Evolutionary conservation across 2,797 vertebrate species (phyloP).

Genomic region (Tiaroga cobitis): DNA sequence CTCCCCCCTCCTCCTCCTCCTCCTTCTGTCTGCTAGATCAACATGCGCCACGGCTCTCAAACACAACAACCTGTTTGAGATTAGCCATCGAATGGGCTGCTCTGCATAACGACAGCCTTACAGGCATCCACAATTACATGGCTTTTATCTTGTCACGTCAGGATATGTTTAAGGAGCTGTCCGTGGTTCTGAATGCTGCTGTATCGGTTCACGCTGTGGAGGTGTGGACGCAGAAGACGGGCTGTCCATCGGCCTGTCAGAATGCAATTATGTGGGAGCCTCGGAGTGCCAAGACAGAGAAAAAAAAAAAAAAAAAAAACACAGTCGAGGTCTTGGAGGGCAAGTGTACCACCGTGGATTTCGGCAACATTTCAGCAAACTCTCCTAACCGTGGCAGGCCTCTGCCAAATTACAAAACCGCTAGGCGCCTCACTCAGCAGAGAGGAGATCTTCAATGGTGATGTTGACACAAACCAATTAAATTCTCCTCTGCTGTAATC

Average conservation of each 20-base stretch:
- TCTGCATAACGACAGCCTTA: constrained; percentile 32
- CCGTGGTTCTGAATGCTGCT: constrained; percentile 57
- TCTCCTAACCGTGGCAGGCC: constrained; percentile 11
- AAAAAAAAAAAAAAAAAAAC: background rate
- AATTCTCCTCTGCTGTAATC: constrained; percentile 1
- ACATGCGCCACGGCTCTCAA: constrained; percentile 39
- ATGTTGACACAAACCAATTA: constrained; percentile 38
- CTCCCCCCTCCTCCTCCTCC: background rate
- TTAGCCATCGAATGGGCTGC: constrained; percentile 37
- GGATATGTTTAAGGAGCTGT: constrained; percentile 48
- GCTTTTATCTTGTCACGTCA: constrained; percentile 18
- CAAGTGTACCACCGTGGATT: constrained; percentile 30
- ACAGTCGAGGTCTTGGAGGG: constrained; percentile 47
- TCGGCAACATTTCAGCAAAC: constrained; percentile 43
- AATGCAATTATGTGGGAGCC: constrained; percentile 53
- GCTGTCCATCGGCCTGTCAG: constrained; percentile 53
- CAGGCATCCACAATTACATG: constrained; percentile 16
- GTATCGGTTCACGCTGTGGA: constrained; percentile 8
- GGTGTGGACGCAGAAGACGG: constrained; percentile 23
- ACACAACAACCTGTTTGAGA: constrained; percentile 61
- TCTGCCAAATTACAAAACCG: constrained; percentile 40
- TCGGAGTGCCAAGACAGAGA: constrained; percentile 33
- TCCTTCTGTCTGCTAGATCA: constrained; percentile 55
- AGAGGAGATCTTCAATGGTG: constrained; percentile 29
- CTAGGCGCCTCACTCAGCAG: background rate